Evolutionary conservation across 2,113 vertebrate genomes (phyloP), one percentile per base, ranked within the genome.

Genomic region (Pongo abelii): DNA sequence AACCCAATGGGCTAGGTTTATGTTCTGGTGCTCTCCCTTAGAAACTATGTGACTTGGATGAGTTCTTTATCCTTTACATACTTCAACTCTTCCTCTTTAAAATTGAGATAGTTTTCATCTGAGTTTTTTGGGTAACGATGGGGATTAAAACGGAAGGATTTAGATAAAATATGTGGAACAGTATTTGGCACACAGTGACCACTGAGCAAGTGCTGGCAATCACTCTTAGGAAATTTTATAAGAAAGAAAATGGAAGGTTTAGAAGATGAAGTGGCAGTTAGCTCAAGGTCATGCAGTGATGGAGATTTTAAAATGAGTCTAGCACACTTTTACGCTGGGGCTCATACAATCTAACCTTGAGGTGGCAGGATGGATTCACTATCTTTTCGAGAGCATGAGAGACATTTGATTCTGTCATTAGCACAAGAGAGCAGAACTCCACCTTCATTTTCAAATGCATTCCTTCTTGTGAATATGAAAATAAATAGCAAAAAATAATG

Each of bases 211-310:
- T 57, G 20, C 32, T 12, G 12, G 35, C 10, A 61, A 38, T 91
- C 17, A 57, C 55, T 78, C 35, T 75, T 12, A 22, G 20, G 84
- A 64, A 48, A 64, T 92, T 96, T 72, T 70, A 43, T 35, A 81
- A 61, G 46, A 83, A 75, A 96, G 20, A 48, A 87, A 89, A 89
- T 30, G 35, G 69, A 61, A 84, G 35, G n/a, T 32, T 79, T 84
- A 61, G 10, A 57, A 96, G 35, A 30, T 72, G 77, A 46, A 88
- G 2, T 38, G 38, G 23, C 48, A 55, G 13, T 50, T 75, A 46
- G 23, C 59, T 30, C 3, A 55, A 30, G 25, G 35, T 30, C 3
- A 0, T 57, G 12, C 0, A 0, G 25, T 22, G 8, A 30, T 84
- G 22, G 48, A 88, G 78, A 57, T 46, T 89, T 90, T 67, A n/a